Percentiles rank a stretch among this genome's conserved stretches.
Evolutionary conservation across 2,888 invertebrate genomes (phyloP).

Genomic region (Cephus spinipes): DNA sequence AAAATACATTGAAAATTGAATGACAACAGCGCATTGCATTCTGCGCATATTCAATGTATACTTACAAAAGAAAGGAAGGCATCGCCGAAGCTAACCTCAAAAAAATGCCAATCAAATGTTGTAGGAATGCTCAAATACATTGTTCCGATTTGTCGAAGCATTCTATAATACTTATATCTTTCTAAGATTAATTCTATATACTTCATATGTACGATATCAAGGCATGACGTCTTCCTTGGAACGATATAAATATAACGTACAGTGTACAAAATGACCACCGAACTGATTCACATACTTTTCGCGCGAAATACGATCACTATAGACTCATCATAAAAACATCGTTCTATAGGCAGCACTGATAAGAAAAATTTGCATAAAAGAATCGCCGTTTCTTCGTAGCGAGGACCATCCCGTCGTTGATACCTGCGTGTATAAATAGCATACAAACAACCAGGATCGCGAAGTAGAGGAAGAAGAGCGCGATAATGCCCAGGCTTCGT

Average conservation of each 20-base stretch:
- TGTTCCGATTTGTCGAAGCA: background rate
- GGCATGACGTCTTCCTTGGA: background rate
- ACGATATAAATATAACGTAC: background rate
- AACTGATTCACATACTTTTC: background rate
- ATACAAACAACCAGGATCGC: slow-evolving; percentile 71
- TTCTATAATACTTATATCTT: background rate
- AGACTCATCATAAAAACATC: background rate
- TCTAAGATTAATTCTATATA: background rate
- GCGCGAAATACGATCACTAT: background rate
- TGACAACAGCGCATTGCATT: too few species aligned
- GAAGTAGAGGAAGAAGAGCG: slow-evolving; percentile 70
- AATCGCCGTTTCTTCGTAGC: slow-evolving; percentile 43
- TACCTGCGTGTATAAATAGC: slow-evolving; percentile 71
- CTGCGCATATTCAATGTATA: too few species aligned
- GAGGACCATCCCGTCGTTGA: slow-evolving; percentile 70
- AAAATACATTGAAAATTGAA: too few species aligned
- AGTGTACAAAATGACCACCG: background rate
- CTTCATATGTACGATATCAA: background rate
- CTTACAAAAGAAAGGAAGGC: background rate
- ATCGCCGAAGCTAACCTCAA: background rate
- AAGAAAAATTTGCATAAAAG: slow-evolving; percentile 1
- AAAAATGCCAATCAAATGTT: background rate
- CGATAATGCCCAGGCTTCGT: slow-evolving; percentile 71
- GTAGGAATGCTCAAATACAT: background rate
- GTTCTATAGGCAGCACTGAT: slow-evolving; percentile 10